Evolutionary conservation across 2,797 vertebrate species (phyloP), one percentile per base, ranked within the genome.

Genomic region (Xenentodon cancila): DNA sequence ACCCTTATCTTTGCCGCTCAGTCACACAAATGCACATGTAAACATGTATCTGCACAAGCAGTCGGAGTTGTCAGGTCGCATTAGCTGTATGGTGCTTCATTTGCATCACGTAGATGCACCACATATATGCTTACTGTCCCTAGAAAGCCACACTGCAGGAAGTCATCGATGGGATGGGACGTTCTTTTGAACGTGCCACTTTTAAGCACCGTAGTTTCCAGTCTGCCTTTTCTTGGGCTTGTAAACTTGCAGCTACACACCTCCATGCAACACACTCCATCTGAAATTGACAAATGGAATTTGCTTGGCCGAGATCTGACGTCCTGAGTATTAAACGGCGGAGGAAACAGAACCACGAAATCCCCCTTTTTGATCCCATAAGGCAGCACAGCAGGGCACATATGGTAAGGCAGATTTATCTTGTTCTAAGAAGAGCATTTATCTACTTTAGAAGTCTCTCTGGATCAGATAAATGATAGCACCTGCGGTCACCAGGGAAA

Each of bases 401-500:
- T 81, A 82, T 75, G 87, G 84, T 64, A 30, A 76, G 73, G 73
- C 73, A 77, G 79, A 83, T 80, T 83, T 84, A 87, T 86, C 75
- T 86, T 62, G 63, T 80, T 85, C 69, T 78, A 81, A 88, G 80
- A 86, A 80, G 75, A 78, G 74, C 71, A 75, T 86, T 90, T 88
- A 85, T 88, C 88, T 82, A 46, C 84, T 86, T 86, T 86, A 69
- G 80, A 84, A 78, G 70, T 86, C 83, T 88, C 78, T 58, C 68
- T 79, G 78, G 84, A 89, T 80, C 70, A 86, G 88, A 85, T 89
- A 84, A 89, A 88, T 82, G 75, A 85, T 85, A 85, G 77, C 84
- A 88, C 85, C 88, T 89, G 84, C 18, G 34, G 85, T 81, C 87
- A 84, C 82, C 1, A 30, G 84, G 88, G 89, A 87, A 88, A 92